These are phyloP conservation scores for Phaonia tiefii DNA, from an alignment of 2,888 invertebrate species.

Conservation along the genomic window DNA sequence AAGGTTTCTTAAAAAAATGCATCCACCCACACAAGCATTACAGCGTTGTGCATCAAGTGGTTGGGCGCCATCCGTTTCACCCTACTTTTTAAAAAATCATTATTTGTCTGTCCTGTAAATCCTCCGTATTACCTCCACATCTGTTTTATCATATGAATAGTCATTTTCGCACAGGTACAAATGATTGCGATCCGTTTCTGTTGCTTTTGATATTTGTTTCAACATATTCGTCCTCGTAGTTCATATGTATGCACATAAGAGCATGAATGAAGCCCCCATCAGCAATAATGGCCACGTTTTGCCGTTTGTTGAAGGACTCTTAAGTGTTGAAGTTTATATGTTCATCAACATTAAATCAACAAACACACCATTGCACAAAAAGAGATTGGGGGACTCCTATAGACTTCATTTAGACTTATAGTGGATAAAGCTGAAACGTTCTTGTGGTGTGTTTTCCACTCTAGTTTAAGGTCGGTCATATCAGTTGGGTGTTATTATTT, in stretches of 20 bases:
- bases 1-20: no score
- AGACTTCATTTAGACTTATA: not conserved
- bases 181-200: not conserved
- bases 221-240: not conserved
- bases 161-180: not conserved
- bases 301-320: conserved; percentile 55
- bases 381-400: not conserved
- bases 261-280: conserved; percentile 34
- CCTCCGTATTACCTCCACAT: no score
- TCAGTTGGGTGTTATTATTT: not conserved
- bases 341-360: conserved; percentile 34
- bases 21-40: no score
- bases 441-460: conserved; percentile 4
- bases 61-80: no score
- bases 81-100: no score
- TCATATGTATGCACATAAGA: not conserved
- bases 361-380: not conserved
- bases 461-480: conserved; percentile 45
- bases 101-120: no score
- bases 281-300: conserved; percentile 50
- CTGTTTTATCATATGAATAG: no score
- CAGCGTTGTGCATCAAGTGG: no score
- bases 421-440: conserved; percentile 21
- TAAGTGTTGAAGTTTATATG: conserved; percentile 41
- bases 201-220: not conserved